Base-by-base conservation (phyloP, 2,797 vertebrate genomes). In the Sarcoramphus papa region DNA sequence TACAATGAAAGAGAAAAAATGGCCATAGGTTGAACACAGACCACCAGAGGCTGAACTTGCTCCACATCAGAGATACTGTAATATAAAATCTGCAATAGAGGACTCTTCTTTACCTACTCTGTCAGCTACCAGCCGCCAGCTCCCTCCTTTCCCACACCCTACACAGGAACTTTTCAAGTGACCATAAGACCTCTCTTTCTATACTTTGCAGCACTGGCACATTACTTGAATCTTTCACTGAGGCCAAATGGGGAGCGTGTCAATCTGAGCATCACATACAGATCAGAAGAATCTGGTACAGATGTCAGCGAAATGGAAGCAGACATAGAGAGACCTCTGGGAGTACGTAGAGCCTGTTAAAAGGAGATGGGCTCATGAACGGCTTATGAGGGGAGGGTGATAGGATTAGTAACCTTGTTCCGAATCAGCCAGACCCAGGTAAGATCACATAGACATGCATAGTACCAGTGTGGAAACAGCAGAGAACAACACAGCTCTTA, bases 81-180 rank as follows among this genome's bases (percentile, higher is more conserved):
- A 40, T 27, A 28, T 30, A 45, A 92, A 35, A 81, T 28, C 35
- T 60, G 12, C 18, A 60, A 5, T 1, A 76, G 23, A 63, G 43
- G 19, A 0, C 21, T 77, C 16, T 24, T 57, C 14, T 76, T 88
- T 60, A 54, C 40, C 19, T 41, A 28, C 1, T 8, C 8, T 24
- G 8, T 23, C 41, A 76, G 3, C 27, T 79, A 10, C 2, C 25
- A 59, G 10, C 27, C 13, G 2, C 31, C 3, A 0, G 23, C 28
- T 87, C 54, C 18, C 12, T 76, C 41, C 60, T 65, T 68, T 27
- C 12, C 31, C 35, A 60, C 7, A 53, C 6, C 11, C 75, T 40
- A 25, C 30, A 16, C 2, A 65, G 54, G 24, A 72, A 50, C 10
- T n/a, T 47, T 51, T 31, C 35, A 45, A 45, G 21, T 33, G 20